Base-by-base conservation (phyloP, 2,797 vertebrate species). In the Myiotriccus ornatus region DNA sequence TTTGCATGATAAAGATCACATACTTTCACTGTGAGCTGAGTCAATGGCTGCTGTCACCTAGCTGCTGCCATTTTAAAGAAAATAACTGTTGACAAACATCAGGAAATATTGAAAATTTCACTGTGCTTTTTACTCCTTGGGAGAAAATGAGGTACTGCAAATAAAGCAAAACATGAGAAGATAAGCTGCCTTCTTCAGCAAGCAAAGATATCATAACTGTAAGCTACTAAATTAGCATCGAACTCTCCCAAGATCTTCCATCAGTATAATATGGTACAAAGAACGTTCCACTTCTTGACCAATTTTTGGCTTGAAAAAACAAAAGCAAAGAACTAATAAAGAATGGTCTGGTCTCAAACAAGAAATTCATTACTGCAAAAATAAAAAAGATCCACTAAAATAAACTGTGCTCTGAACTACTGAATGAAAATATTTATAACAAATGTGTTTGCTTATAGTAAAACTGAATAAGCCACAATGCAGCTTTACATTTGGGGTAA, bases 231-330 rank as follows among this genome's bases (percentile, higher is more conserved):
- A 90, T 94, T 77, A 87, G 80, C 55, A 88, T 7, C 46, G 70
- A 96, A 86, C 86, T 85, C 59, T 81, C 52, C 27, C 50, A 76
- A 91, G 52, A 69, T 88, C 79, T 87, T 88, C 79, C 56, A 92
- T 76, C 6, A 3, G 65, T 63, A 44, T 46, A 73, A 90, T 32
- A 87, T 20, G 49, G 34, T 43, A 93, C 0, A 1, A 92, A 79
- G 85, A 93, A 94, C 24, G 44, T 63, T 92, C 76, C 30, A 75
- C 67, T 86, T 44, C 73, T 93, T 90, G 75, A 68, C 79, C 57
- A 78, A 35, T 65, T 91, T 85, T 89, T 90, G 79, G 46, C 65
- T 86, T 94, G 50, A 60, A 69, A 94, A 96, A 95, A 84, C 43
- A 91, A 88, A 95, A 91, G 37, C 82, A 91, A 71, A 65, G 47